Percentiles rank a stretch among this genome's conserved stretches.
These are phyloP conservation scores for Alectura lathami DNA, from an alignment of 2,113 vertebrate genomes.

Conservation along the genomic window DNA sequence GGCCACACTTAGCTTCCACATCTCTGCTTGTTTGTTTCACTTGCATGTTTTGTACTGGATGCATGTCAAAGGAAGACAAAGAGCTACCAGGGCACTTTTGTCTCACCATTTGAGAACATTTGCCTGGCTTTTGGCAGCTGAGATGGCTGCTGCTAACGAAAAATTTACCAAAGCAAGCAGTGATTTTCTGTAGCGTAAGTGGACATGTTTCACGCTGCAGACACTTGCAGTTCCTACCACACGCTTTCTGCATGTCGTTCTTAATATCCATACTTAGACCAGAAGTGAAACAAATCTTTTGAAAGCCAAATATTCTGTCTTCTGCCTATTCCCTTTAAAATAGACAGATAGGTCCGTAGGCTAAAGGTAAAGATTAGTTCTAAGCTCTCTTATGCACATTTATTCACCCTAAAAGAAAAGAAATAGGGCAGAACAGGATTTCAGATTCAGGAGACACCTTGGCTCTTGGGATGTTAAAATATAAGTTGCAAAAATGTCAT, in stretches of 20 bases:
- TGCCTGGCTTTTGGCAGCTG: background rate
- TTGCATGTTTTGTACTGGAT: background rate
- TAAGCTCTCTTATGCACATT: background rate
- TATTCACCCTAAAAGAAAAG: background rate
- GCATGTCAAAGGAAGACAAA: background rate
- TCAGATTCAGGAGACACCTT: background rate
- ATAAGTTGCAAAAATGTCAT: background rate
- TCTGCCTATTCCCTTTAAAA: background rate
- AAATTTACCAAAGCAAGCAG: background rate
- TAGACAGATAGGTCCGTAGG: background rate
- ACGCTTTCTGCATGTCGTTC: background rate
- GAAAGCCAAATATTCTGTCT: background rate
- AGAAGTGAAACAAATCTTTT: background rate
- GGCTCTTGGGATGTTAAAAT: background rate
- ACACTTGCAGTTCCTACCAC: background rate
- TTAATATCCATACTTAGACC: background rate
- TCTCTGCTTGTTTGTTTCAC: background rate
- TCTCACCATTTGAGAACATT: background rate
- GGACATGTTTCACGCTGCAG: background rate
- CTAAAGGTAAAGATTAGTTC: background rate
- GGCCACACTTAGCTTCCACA: background rate
- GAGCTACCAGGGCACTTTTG: too few species aligned
- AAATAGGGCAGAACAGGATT: background rate
- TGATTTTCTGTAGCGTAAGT: fast-evolving
- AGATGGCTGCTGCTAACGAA: fast-evolving